Percentiles rank a stretch among this genome's conserved stretches.
phyloP scores from a whole-genome alignment of 2,888 invertebrate genomes.

The Nemapogon koenigi region DNA sequence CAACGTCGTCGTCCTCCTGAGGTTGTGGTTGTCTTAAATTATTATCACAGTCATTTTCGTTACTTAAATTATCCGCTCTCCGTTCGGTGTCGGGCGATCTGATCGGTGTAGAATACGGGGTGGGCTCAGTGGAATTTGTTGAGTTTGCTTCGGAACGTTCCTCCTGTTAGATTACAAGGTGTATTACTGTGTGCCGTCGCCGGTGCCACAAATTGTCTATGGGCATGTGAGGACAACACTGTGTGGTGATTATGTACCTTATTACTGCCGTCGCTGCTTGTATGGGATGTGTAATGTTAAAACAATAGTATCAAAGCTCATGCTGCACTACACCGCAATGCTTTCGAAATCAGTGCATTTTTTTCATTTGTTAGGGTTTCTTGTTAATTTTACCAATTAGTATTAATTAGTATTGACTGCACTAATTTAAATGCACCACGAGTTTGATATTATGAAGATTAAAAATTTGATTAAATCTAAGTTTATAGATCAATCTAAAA shows the following conservation, averaged over 20 bases:
- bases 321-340: slow-evolving; percentile 2
- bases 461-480: too few relatives aligned
- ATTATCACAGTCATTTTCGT: slow-evolving; percentile 54
- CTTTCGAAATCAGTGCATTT: too few relatives aligned
- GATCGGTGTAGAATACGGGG: slow-evolving; percentile 46
- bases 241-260: slow-evolving; percentile 15
- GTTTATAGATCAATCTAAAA: too few relatives aligned
- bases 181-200: slow-evolving; percentile 15
- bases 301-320: slow-evolving; percentile 5
- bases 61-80: background rate
- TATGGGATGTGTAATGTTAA: slow-evolving; percentile 9
- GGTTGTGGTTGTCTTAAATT: slow-evolving; percentile 40
- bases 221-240: slow-evolving; percentile 51
- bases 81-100: slow-evolving; percentile 27
- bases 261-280: slow-evolving; percentile 19
- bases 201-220: slow-evolving; percentile 43
- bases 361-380: too few relatives aligned
- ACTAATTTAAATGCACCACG: too few relatives aligned
- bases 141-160: slow-evolving; percentile 34
- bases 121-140: slow-evolving; percentile 36
- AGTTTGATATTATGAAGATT: too few relatives aligned
- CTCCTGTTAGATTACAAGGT: slow-evolving; percentile 42
- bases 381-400: too few relatives aligned
- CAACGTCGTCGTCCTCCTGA: slow-evolving; percentile 56
- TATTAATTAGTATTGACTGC: too few relatives aligned